Evolutionary conservation across 37 sponge, comb jelly and placozoan species (phyloP), one percentile per base, ranked within the genome.

Genomic region (Bolinopsis microptera): DNA sequence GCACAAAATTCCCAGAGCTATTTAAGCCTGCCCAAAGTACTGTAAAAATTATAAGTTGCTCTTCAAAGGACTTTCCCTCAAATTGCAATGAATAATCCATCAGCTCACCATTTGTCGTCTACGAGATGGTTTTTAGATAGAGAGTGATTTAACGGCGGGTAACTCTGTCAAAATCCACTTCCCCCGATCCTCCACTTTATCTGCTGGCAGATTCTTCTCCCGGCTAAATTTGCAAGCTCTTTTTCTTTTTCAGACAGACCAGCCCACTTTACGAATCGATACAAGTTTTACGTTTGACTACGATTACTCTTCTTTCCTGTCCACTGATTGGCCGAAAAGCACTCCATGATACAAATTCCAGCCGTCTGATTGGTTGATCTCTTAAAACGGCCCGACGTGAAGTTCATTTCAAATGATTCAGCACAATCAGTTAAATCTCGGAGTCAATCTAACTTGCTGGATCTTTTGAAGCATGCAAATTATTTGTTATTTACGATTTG

Each of bases 81-180:
- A 32, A 32, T 35, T 28, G 80, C 36, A 77, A 32, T 77, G 80
- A 77, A 77, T 77, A 35, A 77, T 77, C 27, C 27, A 77, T 77
- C 80, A 77, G 80, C 33, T 32, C 32, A 16, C 80, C 80, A 77
- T 77, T 77, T 77, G 80, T 77, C 80, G 80, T 77, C 80, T 77
- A 32, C 33, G 61, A 13, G 32, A 77, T 77, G 32, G 80, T 77
- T 77, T 77, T 77, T 77, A 77, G 32, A 70, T 70, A 48, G 61
- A 13, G 61, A 48, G 61, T 48, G 61, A 48, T 48, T 48, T 48
- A 48, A 48, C 61, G 61, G 5, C 61, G 61, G 61, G 61, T 48
- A 48, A 48, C 13, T 48, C 61, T 48, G 61, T 48, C 61, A 48
- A 48, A 48, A 48, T 48, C 61, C 61, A 48, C 61, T 48, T 48